A percentile compares a stretch with the other conserved stretches of the same genome.
phyloP scores from a whole-genome alignment of 2,797 vertebrate species.

The Pangasius krempfi region DNA sequence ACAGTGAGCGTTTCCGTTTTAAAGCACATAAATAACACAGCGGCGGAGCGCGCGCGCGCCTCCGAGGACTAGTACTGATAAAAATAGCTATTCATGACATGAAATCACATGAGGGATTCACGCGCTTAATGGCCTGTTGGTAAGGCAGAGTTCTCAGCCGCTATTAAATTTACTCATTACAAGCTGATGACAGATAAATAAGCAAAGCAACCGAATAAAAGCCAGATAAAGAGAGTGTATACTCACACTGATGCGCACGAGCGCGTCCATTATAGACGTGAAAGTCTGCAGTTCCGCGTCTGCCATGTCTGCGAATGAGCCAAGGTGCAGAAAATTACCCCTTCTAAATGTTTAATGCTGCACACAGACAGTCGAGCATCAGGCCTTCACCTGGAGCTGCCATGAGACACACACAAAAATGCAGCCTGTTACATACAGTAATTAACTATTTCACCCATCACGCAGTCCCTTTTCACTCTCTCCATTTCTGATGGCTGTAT shows the following conservation, averaged over 20 bases:
- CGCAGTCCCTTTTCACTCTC: neutral
- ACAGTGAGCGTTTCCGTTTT: neutral
- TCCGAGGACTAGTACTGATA: neutral
- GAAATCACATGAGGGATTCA: neutral
- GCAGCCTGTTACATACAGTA: constrained; percentile 13
- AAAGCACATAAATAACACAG: neutral
- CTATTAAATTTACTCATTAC: too few species aligned
- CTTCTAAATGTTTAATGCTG: neutral
- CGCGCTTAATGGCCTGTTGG: neutral
- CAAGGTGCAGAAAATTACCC: neutral
- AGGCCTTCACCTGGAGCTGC: constrained; percentile 8
- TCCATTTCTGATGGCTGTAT: neutral
- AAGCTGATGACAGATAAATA: neutral
- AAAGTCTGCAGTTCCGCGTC: constrained; percentile 89
- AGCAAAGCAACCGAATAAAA: neutral
- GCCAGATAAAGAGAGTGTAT: constrained; percentile 19
- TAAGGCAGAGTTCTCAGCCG: neutral
- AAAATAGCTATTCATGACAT: neutral
- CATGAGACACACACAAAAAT: constrained; percentile 1
- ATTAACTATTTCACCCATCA: neutral
- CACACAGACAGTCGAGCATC: constrained; percentile 4
- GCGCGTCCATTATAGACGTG: constrained; percentile 92
- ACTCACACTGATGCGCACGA: constrained; percentile 94
- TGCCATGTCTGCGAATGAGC: constrained; percentile 77
- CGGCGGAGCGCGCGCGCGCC: neutral